A percentile compares a stretch with the other conserved stretches of the same genome.
These are phyloP conservation scores for Tiaroga cobitis DNA, from an alignment of 2,797 vertebrate species.

Conservation along the genomic window DNA sequence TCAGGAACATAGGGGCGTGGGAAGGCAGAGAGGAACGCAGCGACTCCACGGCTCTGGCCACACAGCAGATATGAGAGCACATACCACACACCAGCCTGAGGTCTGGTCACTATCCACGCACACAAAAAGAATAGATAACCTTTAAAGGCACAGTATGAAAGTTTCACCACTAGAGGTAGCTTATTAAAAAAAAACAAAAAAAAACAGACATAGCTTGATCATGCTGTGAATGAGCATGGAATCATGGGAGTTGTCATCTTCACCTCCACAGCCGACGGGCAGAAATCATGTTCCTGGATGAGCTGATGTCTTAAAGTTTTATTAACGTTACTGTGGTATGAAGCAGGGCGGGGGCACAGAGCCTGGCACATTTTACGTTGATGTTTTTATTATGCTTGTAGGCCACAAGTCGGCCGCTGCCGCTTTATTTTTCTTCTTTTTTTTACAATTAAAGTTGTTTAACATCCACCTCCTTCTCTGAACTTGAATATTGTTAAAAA, in stretches of 20 bases:
- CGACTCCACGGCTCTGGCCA: constrained; percentile 18
- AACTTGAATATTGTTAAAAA: neutral
- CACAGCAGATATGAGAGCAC: constrained; percentile 31
- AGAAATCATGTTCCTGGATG: neutral
- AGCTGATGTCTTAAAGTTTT: neutral
- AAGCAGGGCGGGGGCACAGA: neutral
- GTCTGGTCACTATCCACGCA: neutral
- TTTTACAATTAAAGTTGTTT: no score
- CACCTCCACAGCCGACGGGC: neutral
- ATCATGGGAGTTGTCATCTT: neutral
- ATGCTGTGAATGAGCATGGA: neutral
- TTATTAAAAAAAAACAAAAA: neutral
- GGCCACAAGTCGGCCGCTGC: no score
- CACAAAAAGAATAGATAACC: neutral
- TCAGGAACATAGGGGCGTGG: constrained; percentile 28
- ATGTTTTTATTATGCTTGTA: neutral
- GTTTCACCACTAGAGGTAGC: neutral
- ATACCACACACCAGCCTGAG: constrained; percentile 14
- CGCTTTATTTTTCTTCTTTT: no score
- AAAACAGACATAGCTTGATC: neutral
- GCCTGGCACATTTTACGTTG: neutral
- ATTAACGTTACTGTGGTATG: neutral
- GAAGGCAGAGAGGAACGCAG: constrained; percentile 3
- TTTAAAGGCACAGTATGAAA: neutral
- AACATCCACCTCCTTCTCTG: neutral